These are phyloP conservation scores for Penelope pileata DNA, from an alignment of 2,113 vertebrate genomes.

Conservation along the genomic window DNA sequence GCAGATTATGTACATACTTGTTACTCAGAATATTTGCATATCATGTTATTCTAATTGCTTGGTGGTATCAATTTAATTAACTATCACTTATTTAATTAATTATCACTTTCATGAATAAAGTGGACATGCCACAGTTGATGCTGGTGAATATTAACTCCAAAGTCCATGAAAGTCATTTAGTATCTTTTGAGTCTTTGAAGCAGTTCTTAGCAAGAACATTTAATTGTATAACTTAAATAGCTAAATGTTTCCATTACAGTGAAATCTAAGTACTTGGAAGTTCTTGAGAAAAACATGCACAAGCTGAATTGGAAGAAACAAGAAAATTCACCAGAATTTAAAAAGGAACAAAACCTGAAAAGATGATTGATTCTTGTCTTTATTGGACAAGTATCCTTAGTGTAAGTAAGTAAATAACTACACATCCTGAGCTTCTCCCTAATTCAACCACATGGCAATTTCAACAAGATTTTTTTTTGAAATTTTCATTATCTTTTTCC, in stretches of 20 bases:
- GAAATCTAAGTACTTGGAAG: background rate
- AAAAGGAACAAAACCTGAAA: background rate
- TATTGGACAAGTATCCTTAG: background rate
- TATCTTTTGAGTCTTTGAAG: background rate
- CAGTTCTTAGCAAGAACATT: background rate
- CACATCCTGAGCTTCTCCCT: background rate
- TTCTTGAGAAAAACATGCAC: background rate
- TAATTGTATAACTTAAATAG: background rate
- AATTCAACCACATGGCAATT: background rate
- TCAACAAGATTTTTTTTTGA: background rate
- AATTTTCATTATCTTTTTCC: background rate
- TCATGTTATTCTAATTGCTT: conserved; percentile 20
- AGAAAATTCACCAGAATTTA: background rate
- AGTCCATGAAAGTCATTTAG: background rate
- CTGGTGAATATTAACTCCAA: background rate
- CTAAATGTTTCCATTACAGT: background rate
- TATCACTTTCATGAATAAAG: conserved; percentile 33
- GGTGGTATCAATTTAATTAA: conserved; percentile 19
- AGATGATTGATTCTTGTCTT: rapidly evolving
- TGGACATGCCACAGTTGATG: conserved; percentile 5
- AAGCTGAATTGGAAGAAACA: background rate
- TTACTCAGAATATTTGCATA: conserved; percentile 23
- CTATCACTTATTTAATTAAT: background rate
- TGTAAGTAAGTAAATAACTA: background rate
- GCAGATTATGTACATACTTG: background rate